Evolutionary conservation across 2,888 invertebrate genomes (phyloP), one percentile per base, ranked within the genome.

Genomic region (Lasioglossum morio): DNA sequence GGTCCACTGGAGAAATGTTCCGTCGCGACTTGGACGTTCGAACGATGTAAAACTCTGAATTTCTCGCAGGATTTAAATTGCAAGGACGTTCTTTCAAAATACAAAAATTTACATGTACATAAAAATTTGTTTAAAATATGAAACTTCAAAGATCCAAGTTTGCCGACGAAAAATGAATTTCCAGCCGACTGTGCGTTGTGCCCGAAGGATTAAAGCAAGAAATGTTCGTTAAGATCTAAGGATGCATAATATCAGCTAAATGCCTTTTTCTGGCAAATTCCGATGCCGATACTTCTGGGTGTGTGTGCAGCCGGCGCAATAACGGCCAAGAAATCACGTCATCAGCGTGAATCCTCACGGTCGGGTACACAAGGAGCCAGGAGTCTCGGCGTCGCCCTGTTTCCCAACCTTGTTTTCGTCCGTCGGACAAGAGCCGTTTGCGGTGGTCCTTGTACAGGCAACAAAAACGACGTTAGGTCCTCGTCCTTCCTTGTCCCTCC

Each of bases 381-480:
- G 70, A 80, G 60, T 82, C 86, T 78, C 48, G 80, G 84, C 85
- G 82, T 81, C 87, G 69, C 57, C 74, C 79, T 81, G 80, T 82
- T 79, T 84, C 73, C 75, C 82, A 30, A 70, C 79, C 81, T 85
- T 89, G 89, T 91, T 91, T 92, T 92, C 91, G 85, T 89, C 79
- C 85, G 75, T 30, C 77, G 74, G 81, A 81, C 85, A 85, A 88
- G 86, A 37, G 82, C 78, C 85, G 88, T 89, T 88, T 85, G 87
- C 81, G 83, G 84, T 77, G 88, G 81, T 89, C 81, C 85, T 89
- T 82, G 84, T 74, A 87, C 76, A 75, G 81, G 78, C 84, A 88
- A 82, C 92, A 92, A 92, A 92, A 92, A 92, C 96, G 95, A 95
- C 82, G 86, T 86, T 88, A 86, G 82, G 66, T 81, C 77, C 72